phyloP scores from a whole-genome alignment of 2,888 invertebrate species.

The Hybos culiciformis region DNA sequence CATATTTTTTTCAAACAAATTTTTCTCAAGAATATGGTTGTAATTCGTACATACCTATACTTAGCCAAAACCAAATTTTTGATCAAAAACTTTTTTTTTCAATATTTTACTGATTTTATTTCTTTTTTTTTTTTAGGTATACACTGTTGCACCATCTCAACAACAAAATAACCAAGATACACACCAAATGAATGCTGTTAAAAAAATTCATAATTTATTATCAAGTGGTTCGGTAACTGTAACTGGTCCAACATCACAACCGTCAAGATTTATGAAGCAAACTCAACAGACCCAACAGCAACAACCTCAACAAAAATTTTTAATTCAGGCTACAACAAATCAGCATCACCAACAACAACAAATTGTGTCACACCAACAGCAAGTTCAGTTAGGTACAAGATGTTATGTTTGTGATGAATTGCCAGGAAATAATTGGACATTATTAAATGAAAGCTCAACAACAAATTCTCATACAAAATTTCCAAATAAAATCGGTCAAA shows the following conservation, averaged over 20 bases:
- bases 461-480: constrained; percentile 35
- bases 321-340: constrained; percentile 12
- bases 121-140: background rate
- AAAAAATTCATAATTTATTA: constrained; percentile 35
- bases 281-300: constrained; percentile 13
- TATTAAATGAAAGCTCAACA: constrained; percentile 32
- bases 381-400: constrained; percentile 16
- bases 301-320: constrained; percentile 14
- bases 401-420: constrained; percentile 37
- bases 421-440: constrained; percentile 24
- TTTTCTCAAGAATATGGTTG: no score
- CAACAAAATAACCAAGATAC: no score
- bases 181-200: constrained; percentile 26
- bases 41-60: no score
- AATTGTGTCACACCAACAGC: background rate
- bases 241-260: constrained; percentile 34
- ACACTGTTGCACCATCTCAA: constrained; percentile 2
- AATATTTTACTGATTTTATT: no score
- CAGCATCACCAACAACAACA: constrained; percentile 2
- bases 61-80: no score
- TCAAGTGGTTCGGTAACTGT: constrained; percentile 36
- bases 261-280: constrained; percentile 32
- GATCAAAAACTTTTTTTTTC: no score
- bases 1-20: no score
- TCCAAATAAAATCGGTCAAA: constrained; percentile 38